Percentiles rank a stretch among this genome's conserved stretches.
Conservation (phyloP, 2,888 invertebrate genomes). For the Sesia apiformis region DNA sequence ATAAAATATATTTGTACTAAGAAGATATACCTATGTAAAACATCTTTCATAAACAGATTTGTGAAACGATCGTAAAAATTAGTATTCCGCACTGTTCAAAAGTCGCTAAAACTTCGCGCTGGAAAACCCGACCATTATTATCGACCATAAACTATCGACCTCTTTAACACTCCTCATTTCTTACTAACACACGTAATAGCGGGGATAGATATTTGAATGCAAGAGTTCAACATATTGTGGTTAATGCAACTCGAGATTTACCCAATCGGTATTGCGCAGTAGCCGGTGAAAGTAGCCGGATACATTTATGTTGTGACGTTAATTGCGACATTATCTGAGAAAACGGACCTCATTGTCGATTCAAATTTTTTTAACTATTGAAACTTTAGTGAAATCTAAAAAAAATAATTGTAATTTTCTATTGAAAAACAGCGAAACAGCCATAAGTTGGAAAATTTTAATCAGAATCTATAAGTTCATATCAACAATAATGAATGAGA, state of each 20-base stretch:
- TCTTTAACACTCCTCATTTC: background rate
- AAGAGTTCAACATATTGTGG: background rate
- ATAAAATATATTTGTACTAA: no score
- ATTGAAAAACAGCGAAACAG: no score
- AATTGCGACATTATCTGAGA: background rate
- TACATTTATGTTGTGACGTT: background rate
- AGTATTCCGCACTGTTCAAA: background rate
- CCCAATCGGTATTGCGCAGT: background rate
- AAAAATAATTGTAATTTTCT: no score
- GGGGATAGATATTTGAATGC: background rate
- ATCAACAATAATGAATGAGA: no score
- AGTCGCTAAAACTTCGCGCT: background rate
- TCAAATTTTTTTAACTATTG: no score
- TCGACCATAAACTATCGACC: background rate
- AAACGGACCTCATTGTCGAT: no score
- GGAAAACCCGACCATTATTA: background rate
- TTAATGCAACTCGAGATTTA: background rate
- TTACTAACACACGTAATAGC: background rate
- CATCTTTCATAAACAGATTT: no score
- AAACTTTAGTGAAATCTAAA: no score
- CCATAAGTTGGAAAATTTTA: no score
- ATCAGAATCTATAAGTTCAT: no score
- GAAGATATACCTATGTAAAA: no score
- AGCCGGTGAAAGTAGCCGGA: conserved; percentile 1
- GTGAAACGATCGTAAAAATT: background rate